These are phyloP conservation scores for Argyresthia albistria DNA, from an alignment of 2,888 invertebrate species.

Conservation along the genomic window DNA sequence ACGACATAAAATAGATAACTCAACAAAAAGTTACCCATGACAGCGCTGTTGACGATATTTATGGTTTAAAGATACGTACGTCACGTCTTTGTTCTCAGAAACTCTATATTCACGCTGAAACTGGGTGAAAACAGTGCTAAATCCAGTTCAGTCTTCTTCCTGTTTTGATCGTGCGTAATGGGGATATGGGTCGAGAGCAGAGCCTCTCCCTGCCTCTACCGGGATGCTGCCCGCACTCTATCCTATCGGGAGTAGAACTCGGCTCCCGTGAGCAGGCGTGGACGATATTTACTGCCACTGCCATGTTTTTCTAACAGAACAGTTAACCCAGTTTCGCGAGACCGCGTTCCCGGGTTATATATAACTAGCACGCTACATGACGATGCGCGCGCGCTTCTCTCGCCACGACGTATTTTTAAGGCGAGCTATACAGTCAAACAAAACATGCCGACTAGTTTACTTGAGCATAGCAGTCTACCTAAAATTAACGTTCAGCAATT, in stretches of 20 bases:
- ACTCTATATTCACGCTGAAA: not conserved
- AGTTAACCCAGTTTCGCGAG: slow-evolving; percentile 59
- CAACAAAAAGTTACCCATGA: no score
- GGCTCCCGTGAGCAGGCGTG: not conserved
- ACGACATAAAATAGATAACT: no score
- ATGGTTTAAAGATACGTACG: no score
- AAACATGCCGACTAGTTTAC: slow-evolving; percentile 9
- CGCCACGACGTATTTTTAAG: not conserved
- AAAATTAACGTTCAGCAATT: slow-evolving; percentile 27
- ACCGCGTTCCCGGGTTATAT: slow-evolving; percentile 5
- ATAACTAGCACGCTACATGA: not conserved
- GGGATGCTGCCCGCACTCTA: not conserved
- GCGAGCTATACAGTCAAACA: not conserved
- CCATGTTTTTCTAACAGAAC: slow-evolving; percentile 54
- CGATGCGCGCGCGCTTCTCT: not conserved
- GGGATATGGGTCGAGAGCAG: slow-evolving; percentile 27
- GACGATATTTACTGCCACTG: slow-evolving; percentile 42
- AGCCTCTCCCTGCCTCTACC: no score
- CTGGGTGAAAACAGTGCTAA: slow-evolving; percentile 4
- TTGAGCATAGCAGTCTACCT: no score
- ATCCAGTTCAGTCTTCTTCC: slow-evolving; percentile 28
- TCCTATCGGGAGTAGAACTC: not conserved
- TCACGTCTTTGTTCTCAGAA: no score
- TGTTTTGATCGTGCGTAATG: slow-evolving; percentile 40
- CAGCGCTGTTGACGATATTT: no score